Conservation (phyloP, 2,888 invertebrate genomes). For the Pristionchus entomophagus region DNA sequence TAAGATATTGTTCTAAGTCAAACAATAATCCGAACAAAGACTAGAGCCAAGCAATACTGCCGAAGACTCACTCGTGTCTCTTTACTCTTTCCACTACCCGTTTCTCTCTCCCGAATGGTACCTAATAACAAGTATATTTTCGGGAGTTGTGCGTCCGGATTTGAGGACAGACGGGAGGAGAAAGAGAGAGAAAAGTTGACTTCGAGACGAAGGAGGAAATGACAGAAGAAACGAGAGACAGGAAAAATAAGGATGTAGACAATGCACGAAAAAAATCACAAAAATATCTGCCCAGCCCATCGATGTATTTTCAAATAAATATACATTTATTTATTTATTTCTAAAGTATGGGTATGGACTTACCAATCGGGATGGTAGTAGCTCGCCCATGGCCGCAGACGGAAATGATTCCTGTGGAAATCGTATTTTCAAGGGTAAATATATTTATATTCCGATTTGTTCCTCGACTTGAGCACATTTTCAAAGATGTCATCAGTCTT, state of each 20-base stretch:
- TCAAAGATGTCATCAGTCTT: too few relatives aligned
- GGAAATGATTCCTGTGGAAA: slow-evolving; percentile 33
- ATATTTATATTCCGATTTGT: too few relatives aligned
- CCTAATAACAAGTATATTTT: slow-evolving; percentile 33
- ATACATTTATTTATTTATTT: not conserved
- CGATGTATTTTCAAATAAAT: not conserved
- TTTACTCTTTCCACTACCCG: too few relatives aligned
- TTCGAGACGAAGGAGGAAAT: not conserved
- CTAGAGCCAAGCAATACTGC: too few relatives aligned
- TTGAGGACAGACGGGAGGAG: not conserved
- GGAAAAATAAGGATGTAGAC: not conserved
- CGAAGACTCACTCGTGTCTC: not conserved
- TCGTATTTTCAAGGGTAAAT: too few relatives aligned
- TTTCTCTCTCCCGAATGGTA: not conserved
- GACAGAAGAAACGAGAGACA: not conserved
- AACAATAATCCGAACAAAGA: too few relatives aligned
- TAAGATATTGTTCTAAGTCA: too few relatives aligned
- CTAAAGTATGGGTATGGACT: not conserved
- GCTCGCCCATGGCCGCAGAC: slow-evolving; percentile 36
- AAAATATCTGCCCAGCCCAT: not conserved
- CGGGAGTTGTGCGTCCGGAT: not conserved
- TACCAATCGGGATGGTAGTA: slow-evolving; percentile 45
- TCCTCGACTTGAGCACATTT: too few relatives aligned
- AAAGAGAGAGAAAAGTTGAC: not conserved
- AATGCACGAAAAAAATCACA: too few relatives aligned